Percentiles rank a stretch among this genome's conserved stretches.
Conservation (phyloP, 35 echinoderm and acorn worm genomes). For the Heliocidaris erythrogramma region DNA sequence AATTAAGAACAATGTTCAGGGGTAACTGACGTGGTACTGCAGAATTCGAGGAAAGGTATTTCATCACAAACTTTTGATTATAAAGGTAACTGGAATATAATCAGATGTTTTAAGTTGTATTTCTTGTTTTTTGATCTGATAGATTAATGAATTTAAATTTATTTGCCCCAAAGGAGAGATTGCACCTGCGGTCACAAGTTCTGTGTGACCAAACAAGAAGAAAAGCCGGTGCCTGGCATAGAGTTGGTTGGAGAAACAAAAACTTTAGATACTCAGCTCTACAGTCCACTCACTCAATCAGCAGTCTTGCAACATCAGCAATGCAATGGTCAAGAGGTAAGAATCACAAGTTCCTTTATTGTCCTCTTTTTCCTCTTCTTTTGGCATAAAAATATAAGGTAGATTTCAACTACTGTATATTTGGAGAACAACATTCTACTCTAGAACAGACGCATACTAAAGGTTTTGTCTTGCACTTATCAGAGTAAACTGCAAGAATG, state of each 20-base stretch:
- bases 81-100: too few relatives aligned
- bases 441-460: too few relatives aligned
- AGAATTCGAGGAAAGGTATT: too few relatives aligned
- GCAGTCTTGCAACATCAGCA: not conserved
- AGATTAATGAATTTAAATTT: not conserved
- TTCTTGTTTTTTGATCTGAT: too few relatives aligned
- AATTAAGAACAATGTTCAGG: too few relatives aligned
- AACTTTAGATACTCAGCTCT: not conserved
- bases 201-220: slow-evolving; percentile 22
- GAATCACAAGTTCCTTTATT: not conserved
- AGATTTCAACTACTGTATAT: not conserved
- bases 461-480: too few relatives aligned
- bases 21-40: too few relatives aligned
- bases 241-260: not conserved
- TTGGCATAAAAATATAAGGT: not conserved
- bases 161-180: not conserved
- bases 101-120: too few relatives aligned
- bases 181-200: slow-evolving; percentile 7
- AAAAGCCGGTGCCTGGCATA: not conserved
- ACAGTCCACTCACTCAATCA: not conserved
- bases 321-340: not conserved
- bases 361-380: not conserved
- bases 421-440: too few relatives aligned
- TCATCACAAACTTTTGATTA: too few relatives aligned
- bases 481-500: too few relatives aligned